Base-by-base conservation (phyloP, 2,113 vertebrate genomes). In the Crotophaga sulcirostris region DNA sequence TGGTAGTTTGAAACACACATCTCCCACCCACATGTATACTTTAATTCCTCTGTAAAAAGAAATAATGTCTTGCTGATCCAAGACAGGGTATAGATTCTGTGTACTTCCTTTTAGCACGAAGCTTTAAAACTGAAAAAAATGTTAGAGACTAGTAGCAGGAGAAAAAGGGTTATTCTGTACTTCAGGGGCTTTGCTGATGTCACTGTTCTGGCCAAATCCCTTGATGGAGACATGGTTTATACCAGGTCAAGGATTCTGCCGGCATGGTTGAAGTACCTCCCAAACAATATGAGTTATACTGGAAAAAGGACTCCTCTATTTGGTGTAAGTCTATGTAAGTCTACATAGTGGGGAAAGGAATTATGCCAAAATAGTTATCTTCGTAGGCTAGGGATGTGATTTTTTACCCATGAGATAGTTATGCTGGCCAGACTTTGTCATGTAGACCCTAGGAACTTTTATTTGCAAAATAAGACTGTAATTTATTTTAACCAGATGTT, bases 401-500 rank as follows among this genome's bases (percentile, higher is more conserved):
- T 95, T 96, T 97, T 97, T 94, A 89, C 94, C 95, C 93, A 93
- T 95, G 95, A 96, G 96, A 97, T 94, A 95, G 94, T 81, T 93
- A 44, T 40, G 93, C 96, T 95, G 93, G 95, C 93, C 93, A 97
- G 94, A 95, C 89, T 90, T 95, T 93, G 91, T 95, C 94, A 81
- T 94, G 89, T 96, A 97, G 96, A 94, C 93, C 95, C 77, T 81
- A 94, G 93, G 94, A 97, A 88, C 93, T 93, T 88, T 90, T 96
- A 96, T 93, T 93, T 96, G 92, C 92, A 95, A 96, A 97, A 90
- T 93, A 96, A 94, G 90, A 84, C 90, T 80, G 78, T 89, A 96
- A 96, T 97, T 96, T 94, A 96, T 97, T 94, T 96, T 93, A 94
- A 96, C 85, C 96, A 97, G 92, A 96, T 96, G 94, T 97, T 96